phyloP scores from a whole-genome alignment of 2,797 vertebrate species.

The Karalla daura region DNA sequence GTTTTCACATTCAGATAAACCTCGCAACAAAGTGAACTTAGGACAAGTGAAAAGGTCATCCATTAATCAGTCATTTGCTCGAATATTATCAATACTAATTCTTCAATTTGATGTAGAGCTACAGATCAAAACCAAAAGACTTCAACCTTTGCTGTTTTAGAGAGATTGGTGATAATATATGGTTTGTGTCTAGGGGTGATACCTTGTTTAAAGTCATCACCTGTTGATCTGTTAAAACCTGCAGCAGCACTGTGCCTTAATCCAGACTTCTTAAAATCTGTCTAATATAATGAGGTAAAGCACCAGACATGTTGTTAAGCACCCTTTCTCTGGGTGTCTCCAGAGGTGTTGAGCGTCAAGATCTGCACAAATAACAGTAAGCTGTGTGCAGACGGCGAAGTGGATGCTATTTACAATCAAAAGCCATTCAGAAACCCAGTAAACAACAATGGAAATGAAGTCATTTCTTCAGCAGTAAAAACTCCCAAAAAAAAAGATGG shows the following conservation, averaged over 20 bases:
- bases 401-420: conserved; percentile 45
- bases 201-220: neutral
- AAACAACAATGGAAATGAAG: conserved; percentile 26
- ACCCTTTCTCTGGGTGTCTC: neutral
- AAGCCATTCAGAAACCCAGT: conserved; percentile 36
- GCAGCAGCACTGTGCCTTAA: conserved; percentile 19
- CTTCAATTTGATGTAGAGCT: neutral
- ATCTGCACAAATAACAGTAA: conserved; percentile 1
- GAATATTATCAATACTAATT: neutral
- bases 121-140: neutral
- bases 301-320: conserved; percentile 22
- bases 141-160: neutral
- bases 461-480: conserved; percentile 21
- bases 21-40: neutral
- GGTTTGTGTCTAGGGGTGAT: neutral
- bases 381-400: neutral
- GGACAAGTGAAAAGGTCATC: neutral
- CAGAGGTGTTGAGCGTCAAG: conserved; percentile 12
- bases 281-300: conserved; percentile 44
- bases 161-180: conserved; percentile 3
- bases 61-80: neutral
- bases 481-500: conserved; percentile 23
- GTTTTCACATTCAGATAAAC: neutral
- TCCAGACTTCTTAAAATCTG: conserved; percentile 18
- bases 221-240: conserved; percentile 14